Conservation (phyloP, 2,888 invertebrate genomes). For the Lypha dubia region DNA sequence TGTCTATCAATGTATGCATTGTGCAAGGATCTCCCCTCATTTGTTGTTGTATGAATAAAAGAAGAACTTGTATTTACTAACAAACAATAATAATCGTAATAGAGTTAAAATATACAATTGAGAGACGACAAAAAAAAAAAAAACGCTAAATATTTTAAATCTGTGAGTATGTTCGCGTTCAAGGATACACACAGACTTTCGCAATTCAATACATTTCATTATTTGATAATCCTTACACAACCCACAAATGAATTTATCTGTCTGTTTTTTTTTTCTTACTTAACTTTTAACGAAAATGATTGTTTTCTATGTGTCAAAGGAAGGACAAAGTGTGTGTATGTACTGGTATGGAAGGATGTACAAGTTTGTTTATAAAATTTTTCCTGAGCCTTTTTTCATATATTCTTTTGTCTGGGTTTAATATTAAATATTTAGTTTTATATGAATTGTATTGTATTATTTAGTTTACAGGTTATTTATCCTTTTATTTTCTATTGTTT, state of each 20-base stretch:
- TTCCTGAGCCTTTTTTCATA: not conserved
- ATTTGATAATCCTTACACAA: slow-evolving; percentile 63
- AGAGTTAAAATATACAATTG: slow-evolving; percentile 64
- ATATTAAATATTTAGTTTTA: slow-evolving; percentile 39
- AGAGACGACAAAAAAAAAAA: slow-evolving; percentile 45
- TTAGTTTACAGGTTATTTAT: slow-evolving; percentile 58
- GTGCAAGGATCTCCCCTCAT: slow-evolving; percentile 32
- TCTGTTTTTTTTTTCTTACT: slow-evolving; percentile 1
- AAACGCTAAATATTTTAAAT: slow-evolving; percentile 19
- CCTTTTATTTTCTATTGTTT: slow-evolving; percentile 29
- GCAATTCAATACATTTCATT: slow-evolving; percentile 47
- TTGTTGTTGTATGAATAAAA: not conserved
- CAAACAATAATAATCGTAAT: slow-evolving; percentile 67
- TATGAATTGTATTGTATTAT: slow-evolving; percentile 58
- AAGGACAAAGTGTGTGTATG: not conserved
- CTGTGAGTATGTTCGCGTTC: not conserved
- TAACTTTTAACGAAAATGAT: slow-evolving; percentile 21
- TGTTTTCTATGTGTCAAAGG: slow-evolving; percentile 9
- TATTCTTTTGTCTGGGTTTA: slow-evolving; percentile 22
- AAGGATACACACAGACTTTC: not conserved
- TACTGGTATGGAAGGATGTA: not conserved
- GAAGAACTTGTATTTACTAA: slow-evolving; percentile 35
- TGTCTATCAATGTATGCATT: not conserved
- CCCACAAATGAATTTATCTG: slow-evolving; percentile 42
- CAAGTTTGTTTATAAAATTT: not conserved